These are phyloP conservation scores for Cinclus mexicanus DNA, from an alignment of 2,113 vertebrate genomes.

Conservation along the genomic window DNA sequence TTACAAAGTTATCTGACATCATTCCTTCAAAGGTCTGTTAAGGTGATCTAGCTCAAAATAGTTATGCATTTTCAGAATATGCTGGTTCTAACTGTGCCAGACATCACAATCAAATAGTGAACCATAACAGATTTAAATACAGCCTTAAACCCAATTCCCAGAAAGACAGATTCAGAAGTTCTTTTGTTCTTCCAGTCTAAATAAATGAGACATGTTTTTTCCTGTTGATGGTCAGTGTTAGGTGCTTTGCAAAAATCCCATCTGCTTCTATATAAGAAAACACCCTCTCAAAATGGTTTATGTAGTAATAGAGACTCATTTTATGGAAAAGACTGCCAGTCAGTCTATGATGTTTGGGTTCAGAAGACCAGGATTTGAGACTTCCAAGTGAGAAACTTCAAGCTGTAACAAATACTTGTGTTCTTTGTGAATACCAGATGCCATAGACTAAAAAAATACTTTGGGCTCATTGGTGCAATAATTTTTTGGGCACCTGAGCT, in stretches of 20 bases:
- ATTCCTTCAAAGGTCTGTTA: neutral
- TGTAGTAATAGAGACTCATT: neutral
- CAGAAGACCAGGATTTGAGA: neutral
- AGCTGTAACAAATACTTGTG: neutral
- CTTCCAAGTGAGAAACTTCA: neutral
- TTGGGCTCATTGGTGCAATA: neutral
- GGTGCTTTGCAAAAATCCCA: neutral
- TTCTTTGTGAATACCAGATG: neutral
- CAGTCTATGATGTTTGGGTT: neutral
- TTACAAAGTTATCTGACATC: slow-evolving; percentile 16
- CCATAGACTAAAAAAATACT: neutral
- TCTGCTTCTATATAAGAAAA: neutral
- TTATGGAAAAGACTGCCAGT: neutral
- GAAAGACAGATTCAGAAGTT: neutral
- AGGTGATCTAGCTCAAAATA: neutral
- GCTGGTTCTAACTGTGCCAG: neutral
- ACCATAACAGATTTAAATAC: neutral
- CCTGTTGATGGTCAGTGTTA: neutral
- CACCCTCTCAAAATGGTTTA: neutral
- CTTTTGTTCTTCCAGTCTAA: neutral
- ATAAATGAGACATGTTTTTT: neutral
- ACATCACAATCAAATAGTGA: neutral
- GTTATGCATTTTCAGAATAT: neutral
- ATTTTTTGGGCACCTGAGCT: neutral
- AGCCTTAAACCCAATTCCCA: neutral